Evolutionary conservation across 2,797 vertebrate genomes (phyloP), one percentile per base, ranked within the genome.

Genomic region (Cheracebus regulus): DNA sequence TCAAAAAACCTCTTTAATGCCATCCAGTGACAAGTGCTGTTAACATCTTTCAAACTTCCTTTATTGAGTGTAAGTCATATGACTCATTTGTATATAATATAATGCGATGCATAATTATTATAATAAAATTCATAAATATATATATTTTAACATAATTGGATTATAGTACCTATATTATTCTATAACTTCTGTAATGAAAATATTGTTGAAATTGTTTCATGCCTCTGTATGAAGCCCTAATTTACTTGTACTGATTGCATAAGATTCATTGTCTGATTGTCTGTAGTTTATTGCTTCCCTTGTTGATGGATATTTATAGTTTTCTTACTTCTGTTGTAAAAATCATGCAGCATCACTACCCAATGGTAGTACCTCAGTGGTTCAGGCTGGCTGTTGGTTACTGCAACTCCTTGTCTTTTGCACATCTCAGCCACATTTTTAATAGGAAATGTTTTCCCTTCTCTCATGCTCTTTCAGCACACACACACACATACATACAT

Each of bases 401-500:
- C 12, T 76, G 58, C 14, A 67, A 30, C 44, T 88, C 82, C 70
- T 95, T 76, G 55, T 55, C 41, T 75, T 88, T 88, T 95, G 67
- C 5, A 64, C 36, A 61, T 83, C 10, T 33, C 41, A 80, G 52
- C 76, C 10, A 75, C 5, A 61, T 88, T 92, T 94, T 41, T 79
- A 96, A 72, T 46, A 93, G 83, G 33, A 95, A 73, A 41, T 72
- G 22, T 93, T 87, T 87, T 81, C 33, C 26, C 7, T 57, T 85
- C n/a, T 92, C 24, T 70, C 17, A 3, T 10, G 7, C 33, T 61
- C 36, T 26, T 33, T 55, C 46, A 61, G 15, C 14, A 72, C 30
- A 36, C 22, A 79, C 39, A 46, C 9, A 19, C 30, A 10, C 30
- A 39, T 6, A 24, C 46, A 30, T 44, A 82, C 83, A 52, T n/a